Evolutionary conservation across 2,888 invertebrate species (phyloP).

Genomic region (Agonum fuliginosum): DNA sequence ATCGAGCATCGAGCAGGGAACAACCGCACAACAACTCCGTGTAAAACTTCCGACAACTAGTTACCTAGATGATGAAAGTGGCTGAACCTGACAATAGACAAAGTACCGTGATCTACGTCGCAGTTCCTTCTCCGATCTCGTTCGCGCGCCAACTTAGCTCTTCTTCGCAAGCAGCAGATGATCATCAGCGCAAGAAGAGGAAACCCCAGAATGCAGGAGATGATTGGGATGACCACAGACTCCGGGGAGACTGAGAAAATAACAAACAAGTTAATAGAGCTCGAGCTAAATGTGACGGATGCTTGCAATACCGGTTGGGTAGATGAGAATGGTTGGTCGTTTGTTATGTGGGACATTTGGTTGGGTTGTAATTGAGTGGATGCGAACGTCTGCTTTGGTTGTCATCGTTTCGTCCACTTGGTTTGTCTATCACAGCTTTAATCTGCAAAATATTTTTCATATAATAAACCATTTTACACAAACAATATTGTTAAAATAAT

Average conservation of each 20-base stretch:
- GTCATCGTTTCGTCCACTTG: slow-evolving; percentile 36
- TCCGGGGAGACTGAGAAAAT: slow-evolving; percentile 84
- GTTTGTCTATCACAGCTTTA: slow-evolving; percentile 22
- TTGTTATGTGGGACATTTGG: slow-evolving; percentile 76
- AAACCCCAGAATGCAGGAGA: slow-evolving; percentile 92
- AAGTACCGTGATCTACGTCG: slow-evolving; percentile 87
- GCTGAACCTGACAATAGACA: slow-evolving; percentile 87
- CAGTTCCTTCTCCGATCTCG: slow-evolving; percentile 87
- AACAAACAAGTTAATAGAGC: neutral
- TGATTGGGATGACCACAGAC: slow-evolving; percentile 90
- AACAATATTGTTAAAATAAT: neutral
- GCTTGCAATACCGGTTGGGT: slow-evolving; percentile 84
- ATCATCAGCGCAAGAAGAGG: slow-evolving; percentile 89
- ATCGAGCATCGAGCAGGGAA: slow-evolving; percentile 19
- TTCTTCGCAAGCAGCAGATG: slow-evolving; percentile 88
- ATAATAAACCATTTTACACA: neutral
- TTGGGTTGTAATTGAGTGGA: slow-evolving; percentile 39
- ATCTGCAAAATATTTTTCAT: slow-evolving; percentile 9
- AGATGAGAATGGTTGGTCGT: slow-evolving; percentile 83
- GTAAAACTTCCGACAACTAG: slow-evolving; percentile 65
- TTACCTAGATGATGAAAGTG: slow-evolving; percentile 83
- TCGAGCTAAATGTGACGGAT: slow-evolving; percentile 61
- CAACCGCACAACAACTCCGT: slow-evolving; percentile 45
- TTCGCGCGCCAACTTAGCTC: slow-evolving; percentile 89
- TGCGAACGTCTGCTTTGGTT: slow-evolving; percentile 50